A percentile compares a stretch with the other conserved stretches of the same genome.
Conservation (phyloP, 1,140 invertebrate species). For the Elymnias hypermnestra region DNA sequence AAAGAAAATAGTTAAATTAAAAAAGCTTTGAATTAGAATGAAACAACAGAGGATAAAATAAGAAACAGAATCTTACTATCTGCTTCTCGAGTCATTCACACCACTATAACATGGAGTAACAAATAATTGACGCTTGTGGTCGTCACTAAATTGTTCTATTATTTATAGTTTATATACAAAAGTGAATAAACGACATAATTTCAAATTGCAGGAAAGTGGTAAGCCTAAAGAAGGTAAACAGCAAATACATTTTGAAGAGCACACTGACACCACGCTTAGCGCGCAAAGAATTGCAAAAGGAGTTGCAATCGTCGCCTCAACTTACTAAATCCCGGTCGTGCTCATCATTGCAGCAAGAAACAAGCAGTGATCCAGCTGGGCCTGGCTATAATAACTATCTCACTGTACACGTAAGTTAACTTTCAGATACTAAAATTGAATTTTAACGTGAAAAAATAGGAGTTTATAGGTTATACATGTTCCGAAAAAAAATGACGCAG, state of each 20-base stretch:
- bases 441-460: too few species aligned
- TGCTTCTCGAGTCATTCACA: too few species aligned
- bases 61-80: too few species aligned
- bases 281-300: constrained; percentile 82
- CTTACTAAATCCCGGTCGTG: constrained; percentile 83
- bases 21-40: too few species aligned
- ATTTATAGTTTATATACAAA: too few species aligned
- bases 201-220: constrained; percentile 82
- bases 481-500: too few species aligned
- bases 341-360: constrained; percentile 79
- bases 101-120: too few species aligned
- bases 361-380: constrained; percentile 64
- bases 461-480: too few species aligned
- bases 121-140: too few species aligned
- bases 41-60: too few species aligned
- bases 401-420: constrained; percentile 81
- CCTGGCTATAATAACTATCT: constrained; percentile 81
- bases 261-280: constrained; percentile 86
- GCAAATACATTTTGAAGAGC: constrained; percentile 89
- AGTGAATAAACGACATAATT: constrained; percentile 1
- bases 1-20: too few species aligned
- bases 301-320: constrained; percentile 72
- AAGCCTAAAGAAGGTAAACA: constrained; percentile 88
- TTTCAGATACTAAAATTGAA: neutral
- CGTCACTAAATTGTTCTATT: too few species aligned